A percentile compares a stretch with the other conserved stretches of the same genome.
These are phyloP conservation scores for Dromius quadrimaculatus DNA, from an alignment of 2,888 invertebrate genomes.

Conservation along the genomic window DNA sequence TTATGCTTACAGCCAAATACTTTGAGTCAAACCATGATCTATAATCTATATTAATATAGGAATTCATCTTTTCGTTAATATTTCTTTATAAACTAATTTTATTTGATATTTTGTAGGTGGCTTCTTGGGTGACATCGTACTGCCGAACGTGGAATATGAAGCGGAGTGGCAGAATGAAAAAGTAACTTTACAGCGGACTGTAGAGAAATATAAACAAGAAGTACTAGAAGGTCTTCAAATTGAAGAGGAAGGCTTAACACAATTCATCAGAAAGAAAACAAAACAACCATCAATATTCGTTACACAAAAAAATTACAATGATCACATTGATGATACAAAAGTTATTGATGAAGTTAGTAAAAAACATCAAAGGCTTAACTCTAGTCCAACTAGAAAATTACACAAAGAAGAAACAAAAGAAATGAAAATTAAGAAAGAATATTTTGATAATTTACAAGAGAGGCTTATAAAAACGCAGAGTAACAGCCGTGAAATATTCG, in stretches of 20 bases:
- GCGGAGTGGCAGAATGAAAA: constrained; percentile 56
- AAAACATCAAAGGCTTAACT: constrained; percentile 45
- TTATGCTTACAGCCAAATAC: too few relatives aligned
- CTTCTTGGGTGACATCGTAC: constrained; percentile 87
- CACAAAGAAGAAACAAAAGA: constrained; percentile 35
- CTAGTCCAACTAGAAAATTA: constrained; percentile 44
- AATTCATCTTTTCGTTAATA: too few relatives aligned
- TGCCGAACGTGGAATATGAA: constrained; percentile 73
- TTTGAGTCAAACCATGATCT: too few relatives aligned
- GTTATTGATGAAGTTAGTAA: constrained; percentile 41
- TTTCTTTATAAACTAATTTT: constrained; percentile 26
- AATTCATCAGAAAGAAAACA: constrained; percentile 78
- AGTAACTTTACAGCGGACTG: constrained; percentile 74
- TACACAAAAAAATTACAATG: constrained; percentile 61
- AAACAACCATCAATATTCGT: constrained; percentile 70
- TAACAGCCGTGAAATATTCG: constrained; percentile 70
- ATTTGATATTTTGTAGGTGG: constrained; percentile 72
- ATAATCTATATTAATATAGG: too few relatives aligned
- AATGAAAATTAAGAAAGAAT: constrained; percentile 40
- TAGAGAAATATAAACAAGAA: constrained; percentile 86
- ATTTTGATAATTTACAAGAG: constrained; percentile 63
- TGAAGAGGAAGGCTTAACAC: constrained; percentile 85
- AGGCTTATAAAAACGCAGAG: constrained; percentile 70
- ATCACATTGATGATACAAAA: constrained; percentile 59
- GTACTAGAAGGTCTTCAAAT: constrained; percentile 86